phyloP scores from a whole-genome alignment of 2,113 vertebrate species.

The Mobula hypostoma region DNA sequence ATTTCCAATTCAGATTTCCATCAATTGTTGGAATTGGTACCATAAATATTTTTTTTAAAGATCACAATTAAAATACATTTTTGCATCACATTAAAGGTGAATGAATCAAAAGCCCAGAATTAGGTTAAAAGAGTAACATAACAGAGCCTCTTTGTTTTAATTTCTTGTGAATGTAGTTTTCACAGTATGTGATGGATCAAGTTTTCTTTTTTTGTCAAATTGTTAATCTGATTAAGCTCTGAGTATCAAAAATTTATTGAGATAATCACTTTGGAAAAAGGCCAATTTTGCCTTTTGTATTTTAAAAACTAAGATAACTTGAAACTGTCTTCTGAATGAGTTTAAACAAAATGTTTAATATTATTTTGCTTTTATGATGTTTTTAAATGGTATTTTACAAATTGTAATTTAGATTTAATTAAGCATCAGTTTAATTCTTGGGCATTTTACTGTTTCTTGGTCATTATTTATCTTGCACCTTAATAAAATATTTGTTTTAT shows the following conservation, averaged over 20 bases:
- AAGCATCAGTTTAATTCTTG: neutral
- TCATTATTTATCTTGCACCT: neutral
- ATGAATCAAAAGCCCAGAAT: neutral
- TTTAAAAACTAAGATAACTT: neutral
- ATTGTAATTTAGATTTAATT: neutral
- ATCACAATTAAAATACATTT: neutral
- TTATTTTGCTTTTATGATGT: neutral
- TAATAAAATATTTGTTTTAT: neutral
- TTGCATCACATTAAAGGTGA: neutral
- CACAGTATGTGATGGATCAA: neutral
- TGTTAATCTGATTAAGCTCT: neutral
- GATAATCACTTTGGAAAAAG: neutral
- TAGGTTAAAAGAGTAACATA: too few relatives aligned
- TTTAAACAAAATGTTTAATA: neutral
- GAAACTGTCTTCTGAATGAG: slow-evolving; percentile 25
- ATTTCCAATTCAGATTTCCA: too few relatives aligned
- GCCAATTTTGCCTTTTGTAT: neutral
- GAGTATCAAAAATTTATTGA: neutral
- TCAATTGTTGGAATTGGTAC: neutral
- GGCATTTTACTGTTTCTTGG: neutral
- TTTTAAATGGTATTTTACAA: neutral
- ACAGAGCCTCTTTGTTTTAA: neutral
- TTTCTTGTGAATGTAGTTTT: neutral
- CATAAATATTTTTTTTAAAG: neutral
- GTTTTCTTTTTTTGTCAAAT: neutral